phyloP scores from a whole-genome alignment of 2,797 vertebrate genomes.

The Acipenser transmontanus region DNA sequence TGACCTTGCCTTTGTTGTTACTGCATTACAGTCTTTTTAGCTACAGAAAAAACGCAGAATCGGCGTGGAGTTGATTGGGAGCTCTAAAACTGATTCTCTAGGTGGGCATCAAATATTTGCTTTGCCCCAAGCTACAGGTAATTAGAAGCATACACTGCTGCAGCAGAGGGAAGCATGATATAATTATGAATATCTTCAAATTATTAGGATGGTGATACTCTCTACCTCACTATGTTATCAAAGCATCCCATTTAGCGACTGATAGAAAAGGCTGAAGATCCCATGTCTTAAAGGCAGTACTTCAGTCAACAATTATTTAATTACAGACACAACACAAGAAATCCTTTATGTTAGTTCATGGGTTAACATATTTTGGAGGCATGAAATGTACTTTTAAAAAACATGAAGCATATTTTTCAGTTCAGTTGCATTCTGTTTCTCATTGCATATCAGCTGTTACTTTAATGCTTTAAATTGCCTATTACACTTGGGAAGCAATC shows the following conservation, averaged over 20 bases:
- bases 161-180: constrained; percentile 36
- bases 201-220: constrained; percentile 36
- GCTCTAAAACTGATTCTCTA: constrained; percentile 41
- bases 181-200: constrained; percentile 49
- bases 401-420: too few relatives aligned
- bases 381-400: too few relatives aligned
- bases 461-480: too few relatives aligned
- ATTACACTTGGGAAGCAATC: too few relatives aligned
- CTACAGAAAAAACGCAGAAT: constrained; percentile 38
- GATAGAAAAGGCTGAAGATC: neutral
- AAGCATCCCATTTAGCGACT: too few relatives aligned
- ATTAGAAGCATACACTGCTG: constrained; percentile 54
- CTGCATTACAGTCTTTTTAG: constrained; percentile 50
- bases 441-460: too few relatives aligned
- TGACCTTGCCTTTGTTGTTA: constrained; percentile 44
- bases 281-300: too few relatives aligned
- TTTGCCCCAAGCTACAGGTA: constrained; percentile 45
- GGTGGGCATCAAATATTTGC: constrained; percentile 46
- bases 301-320: too few relatives aligned
- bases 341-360: too few relatives aligned
- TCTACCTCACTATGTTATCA: constrained; percentile 2
- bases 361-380: too few relatives aligned
- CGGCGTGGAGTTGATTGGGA: constrained; percentile 14
- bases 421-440: too few relatives aligned
- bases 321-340: too few relatives aligned